A percentile compares a stretch with the other conserved stretches of the same genome.
Evolutionary conservation across 2,888 invertebrate genomes (phyloP).

Genomic region (Clistopyga incitator): DNA sequence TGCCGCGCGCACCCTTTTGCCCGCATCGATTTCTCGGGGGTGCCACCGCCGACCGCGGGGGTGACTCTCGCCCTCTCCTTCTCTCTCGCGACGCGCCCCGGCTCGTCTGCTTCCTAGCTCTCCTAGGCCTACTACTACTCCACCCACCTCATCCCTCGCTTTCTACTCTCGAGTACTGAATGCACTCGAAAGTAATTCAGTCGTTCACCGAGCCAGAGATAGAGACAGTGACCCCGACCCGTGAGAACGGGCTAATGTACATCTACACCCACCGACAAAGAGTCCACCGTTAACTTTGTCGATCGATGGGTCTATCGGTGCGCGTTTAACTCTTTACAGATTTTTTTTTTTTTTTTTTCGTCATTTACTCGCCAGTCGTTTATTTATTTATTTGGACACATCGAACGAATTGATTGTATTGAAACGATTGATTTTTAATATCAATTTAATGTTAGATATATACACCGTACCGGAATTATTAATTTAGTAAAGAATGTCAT

Average conservation of each 20-base stretch:
- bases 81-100: slow-evolving; percentile 29
- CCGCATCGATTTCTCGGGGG: slow-evolving; percentile 63
- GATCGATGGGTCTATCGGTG: background rate
- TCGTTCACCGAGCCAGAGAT: slow-evolving; percentile 57
- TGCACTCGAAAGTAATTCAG: slow-evolving; percentile 64
- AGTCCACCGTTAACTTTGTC: slow-evolving; percentile 27
- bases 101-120: slow-evolving; percentile 41
- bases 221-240: slow-evolving; percentile 47
- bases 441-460: too few relatives aligned
- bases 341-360: too few relatives aligned
- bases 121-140: slow-evolving; percentile 26
- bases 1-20: slow-evolving; percentile 57
- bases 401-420: background rate
- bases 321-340: background rate
- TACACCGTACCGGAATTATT: too few relatives aligned
- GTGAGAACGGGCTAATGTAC: slow-evolving; percentile 29
- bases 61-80: background rate
- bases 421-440: background rate
- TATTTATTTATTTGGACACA: background rate
- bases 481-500: too few relatives aligned
- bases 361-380: background rate
- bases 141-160: slow-evolving; percentile 42
- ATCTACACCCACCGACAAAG: slow-evolving; percentile 37
- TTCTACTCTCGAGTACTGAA: slow-evolving; percentile 46
- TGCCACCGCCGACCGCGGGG: slow-evolving; percentile 25